Percentiles rank a stretch among this genome's conserved stretches.
Conservation (phyloP, 2,113 vertebrate species). For the Azemiops feae region DNA sequence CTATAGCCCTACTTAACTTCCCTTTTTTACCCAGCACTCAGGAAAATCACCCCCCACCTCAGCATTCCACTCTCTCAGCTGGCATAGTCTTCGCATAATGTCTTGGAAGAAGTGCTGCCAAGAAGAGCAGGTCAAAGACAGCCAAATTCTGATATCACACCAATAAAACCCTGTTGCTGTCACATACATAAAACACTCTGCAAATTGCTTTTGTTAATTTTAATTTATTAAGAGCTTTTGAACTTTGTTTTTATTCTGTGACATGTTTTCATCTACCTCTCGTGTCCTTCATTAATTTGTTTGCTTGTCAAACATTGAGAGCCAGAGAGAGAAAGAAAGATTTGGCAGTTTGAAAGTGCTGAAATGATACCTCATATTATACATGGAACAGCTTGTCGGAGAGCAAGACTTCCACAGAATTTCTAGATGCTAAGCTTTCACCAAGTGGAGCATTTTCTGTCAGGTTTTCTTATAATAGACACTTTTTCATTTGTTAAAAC, state of each 20-base stretch:
- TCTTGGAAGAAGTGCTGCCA: constrained; percentile 71
- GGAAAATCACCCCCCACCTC: constrained; percentile 54
- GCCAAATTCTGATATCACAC: constrained; percentile 82
- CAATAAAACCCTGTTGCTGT: constrained; percentile 74
- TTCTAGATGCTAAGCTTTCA: constrained; percentile 39
- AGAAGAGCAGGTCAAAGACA: constrained; percentile 70
- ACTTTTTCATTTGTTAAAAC: constrained; percentile 14
- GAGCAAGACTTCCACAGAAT: constrained; percentile 32
- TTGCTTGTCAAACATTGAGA: constrained; percentile 61
- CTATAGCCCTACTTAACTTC: constrained; percentile 63
- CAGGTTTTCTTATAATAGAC: constrained; percentile 22
- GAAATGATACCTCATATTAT: constrained; percentile 53
- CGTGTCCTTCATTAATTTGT: constrained; percentile 67
- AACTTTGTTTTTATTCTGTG: constrained; percentile 68
- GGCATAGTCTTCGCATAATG: constrained; percentile 69
- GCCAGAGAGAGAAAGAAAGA: not conserved
- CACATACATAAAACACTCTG: constrained; percentile 77
- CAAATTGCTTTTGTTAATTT: constrained; percentile 76
- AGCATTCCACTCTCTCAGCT: constrained; percentile 62
- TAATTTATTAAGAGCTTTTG: constrained; percentile 75
- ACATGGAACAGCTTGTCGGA: constrained; percentile 46
- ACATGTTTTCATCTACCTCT: constrained; percentile 70
- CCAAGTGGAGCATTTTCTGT: constrained; percentile 35
- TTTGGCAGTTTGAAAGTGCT: constrained; percentile 54
- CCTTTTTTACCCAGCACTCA: constrained; percentile 65